These are phyloP conservation scores for Drosophila parvula DNA, from an alignment of 1,140 invertebrate species.

Conservation along the genomic window DNA sequence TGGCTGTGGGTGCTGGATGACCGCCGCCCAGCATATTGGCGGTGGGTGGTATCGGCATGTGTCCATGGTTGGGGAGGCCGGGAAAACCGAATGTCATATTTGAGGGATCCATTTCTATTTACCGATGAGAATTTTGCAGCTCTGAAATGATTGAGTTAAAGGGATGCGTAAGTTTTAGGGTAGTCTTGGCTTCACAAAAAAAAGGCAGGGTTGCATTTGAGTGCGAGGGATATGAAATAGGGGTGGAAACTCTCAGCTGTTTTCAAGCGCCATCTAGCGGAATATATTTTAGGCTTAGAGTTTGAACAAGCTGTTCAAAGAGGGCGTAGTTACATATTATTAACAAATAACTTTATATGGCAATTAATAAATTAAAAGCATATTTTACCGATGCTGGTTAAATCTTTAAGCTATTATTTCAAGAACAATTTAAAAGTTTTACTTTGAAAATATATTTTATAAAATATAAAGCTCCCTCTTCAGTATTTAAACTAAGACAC, in stretches of 20 bases:
- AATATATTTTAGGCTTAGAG: background rate
- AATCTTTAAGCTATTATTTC: background rate
- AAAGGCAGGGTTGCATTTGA: conserved; percentile 23
- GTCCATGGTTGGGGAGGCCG: conserved; percentile 73
- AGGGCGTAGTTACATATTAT: background rate
- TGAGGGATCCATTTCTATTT: conserved; percentile 73
- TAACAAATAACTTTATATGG: background rate
- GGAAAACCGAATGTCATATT: conserved; percentile 79
- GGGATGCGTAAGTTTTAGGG: conserved; percentile 29
- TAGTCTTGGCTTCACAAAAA: conserved; percentile 31
- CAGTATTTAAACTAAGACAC: accelerated
- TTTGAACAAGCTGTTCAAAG: background rate
- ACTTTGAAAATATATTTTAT: background rate
- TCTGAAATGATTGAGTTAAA: conserved; percentile 20
- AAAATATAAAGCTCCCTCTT: background rate
- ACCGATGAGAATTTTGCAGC: background rate
- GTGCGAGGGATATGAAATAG: background rate
- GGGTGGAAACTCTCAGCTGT: conserved; percentile 28
- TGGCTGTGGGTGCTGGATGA: conserved; percentile 77
- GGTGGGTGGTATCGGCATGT: conserved; percentile 80
- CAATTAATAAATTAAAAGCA: background rate
- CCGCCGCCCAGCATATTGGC: conserved; percentile 71
- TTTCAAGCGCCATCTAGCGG: conserved; percentile 5
- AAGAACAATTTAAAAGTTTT: background rate
- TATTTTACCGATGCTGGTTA: background rate